Evolutionary conservation across 2,113 vertebrate genomes (phyloP).

Genomic region (Sprattus sprattus): DNA sequence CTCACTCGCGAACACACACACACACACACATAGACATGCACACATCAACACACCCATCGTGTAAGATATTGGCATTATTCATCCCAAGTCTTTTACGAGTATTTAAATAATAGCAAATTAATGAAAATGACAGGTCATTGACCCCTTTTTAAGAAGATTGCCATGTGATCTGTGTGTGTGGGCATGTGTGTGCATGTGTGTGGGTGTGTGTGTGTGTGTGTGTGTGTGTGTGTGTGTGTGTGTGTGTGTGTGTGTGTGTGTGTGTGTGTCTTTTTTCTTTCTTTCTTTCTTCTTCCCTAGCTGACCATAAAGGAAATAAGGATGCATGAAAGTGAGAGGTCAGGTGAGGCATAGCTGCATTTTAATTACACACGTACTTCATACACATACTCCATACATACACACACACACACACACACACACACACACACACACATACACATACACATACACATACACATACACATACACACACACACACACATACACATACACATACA

Average conservation of each 20-base stretch:
- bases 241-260: neutral
- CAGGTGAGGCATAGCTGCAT: conserved; percentile 12
- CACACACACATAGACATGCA: neutral
- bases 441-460: conserved; percentile 1
- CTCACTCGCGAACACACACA: neutral
- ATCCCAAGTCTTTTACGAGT: neutral
- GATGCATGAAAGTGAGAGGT: conserved; percentile 23
- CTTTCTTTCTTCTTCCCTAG: neutral
- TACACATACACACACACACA: conserved; percentile 21
- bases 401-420: neutral
- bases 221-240: neutral
- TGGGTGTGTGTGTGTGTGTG: neutral
- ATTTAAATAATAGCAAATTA: conserved; percentile 13
- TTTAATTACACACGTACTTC: no score
- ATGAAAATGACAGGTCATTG: conserved; percentile 36
- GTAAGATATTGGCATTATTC: neutral
- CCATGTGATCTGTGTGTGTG: neutral
- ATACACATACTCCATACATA: neutral
- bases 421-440: neutral
- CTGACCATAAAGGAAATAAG: conserved; percentile 34
- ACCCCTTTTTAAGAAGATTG: conserved; percentile 34
- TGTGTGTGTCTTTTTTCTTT: no score
- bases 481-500: conserved; percentile 28
- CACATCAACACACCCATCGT: neutral
- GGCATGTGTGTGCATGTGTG: neutral